phyloP scores from a whole-genome alignment of 64 coral and sea anemone genomes.

The Montipora sp. region DNA sequence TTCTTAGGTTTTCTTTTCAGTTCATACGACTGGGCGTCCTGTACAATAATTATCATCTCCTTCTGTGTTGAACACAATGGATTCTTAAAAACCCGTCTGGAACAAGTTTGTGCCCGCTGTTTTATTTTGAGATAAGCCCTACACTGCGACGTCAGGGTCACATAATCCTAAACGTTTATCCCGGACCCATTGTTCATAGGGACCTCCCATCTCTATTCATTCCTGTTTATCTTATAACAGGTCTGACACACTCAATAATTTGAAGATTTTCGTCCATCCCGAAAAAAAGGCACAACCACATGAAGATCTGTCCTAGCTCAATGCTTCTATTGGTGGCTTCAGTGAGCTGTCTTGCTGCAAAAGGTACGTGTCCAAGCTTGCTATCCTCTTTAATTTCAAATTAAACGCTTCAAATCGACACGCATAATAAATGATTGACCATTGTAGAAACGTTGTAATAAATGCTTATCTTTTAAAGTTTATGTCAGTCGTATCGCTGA shows the following conservation, averaged over 20 bases:
- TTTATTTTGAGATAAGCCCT: not conserved
- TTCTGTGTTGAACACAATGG: not conserved
- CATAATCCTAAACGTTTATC: not conserved
- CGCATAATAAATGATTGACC: not conserved
- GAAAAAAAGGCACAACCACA: not conserved
- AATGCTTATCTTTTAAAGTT: not conserved
- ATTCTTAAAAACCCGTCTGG: not conserved
- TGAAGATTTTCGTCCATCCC: not conserved
- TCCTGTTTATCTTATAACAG: not conserved
- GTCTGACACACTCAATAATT: not conserved
- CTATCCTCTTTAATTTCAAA: not conserved
- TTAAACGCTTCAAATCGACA: not conserved
- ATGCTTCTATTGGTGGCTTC: not conserved
- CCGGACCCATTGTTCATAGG: too few species aligned
- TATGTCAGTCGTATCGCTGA: too few species aligned
- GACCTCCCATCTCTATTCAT: not conserved
- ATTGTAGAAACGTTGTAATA: not conserved
- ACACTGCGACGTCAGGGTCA: not conserved
- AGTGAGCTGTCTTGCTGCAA: not conserved
- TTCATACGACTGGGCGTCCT: not conserved
- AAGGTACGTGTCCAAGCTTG: slow-evolving; percentile 14
- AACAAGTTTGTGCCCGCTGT: not conserved
- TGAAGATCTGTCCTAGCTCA: not conserved
- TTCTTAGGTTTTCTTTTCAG: not conserved
- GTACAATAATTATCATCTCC: not conserved